phyloP scores from a whole-genome alignment of 2,113 vertebrate species.

The Catagonus wagneri region DNA sequence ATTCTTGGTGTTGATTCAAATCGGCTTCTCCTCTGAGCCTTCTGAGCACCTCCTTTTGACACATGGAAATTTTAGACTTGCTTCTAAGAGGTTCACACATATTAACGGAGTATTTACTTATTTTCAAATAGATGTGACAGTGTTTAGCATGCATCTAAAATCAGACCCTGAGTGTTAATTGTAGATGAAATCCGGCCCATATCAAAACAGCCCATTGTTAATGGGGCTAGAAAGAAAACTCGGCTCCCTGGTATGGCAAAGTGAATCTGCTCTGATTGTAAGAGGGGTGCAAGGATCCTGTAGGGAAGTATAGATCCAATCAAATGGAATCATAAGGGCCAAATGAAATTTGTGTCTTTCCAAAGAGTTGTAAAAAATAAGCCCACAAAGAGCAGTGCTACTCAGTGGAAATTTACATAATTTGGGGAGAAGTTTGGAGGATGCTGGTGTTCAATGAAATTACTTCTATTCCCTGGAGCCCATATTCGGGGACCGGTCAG shows the following conservation, averaged over 20 bases:
- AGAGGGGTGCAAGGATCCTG: neutral
- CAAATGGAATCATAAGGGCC: neutral
- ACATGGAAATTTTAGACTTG: constrained; percentile 5
- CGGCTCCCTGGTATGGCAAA: neutral
- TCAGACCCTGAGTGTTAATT: constrained; percentile 43
- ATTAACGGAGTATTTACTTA: constrained; percentile 55
- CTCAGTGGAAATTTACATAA: constrained; percentile 3
- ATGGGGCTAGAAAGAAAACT: neutral
- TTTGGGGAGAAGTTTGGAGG: neutral
- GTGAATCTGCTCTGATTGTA: neutral
- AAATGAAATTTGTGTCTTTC: neutral
- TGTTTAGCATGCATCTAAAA: constrained; percentile 54
- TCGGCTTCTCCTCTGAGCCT: neutral
- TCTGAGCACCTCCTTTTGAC: constrained; percentile 27
- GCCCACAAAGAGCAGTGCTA: neutral
- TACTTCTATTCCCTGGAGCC: neutral
- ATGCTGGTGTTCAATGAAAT: neutral
- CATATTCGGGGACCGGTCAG: neutral
- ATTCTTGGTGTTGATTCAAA: neutral
- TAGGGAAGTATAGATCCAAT: neutral
- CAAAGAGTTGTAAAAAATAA: neutral
- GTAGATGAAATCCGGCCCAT: neutral
- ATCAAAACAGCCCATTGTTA: constrained; percentile 49
- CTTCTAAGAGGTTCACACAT: constrained; percentile 42
- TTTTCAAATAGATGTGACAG: constrained; percentile 59